A percentile compares a stretch with the other conserved stretches of the same genome.
phyloP scores from a whole-genome alignment of 2,888 invertebrate species.

The Leptopilina syphax region DNA sequence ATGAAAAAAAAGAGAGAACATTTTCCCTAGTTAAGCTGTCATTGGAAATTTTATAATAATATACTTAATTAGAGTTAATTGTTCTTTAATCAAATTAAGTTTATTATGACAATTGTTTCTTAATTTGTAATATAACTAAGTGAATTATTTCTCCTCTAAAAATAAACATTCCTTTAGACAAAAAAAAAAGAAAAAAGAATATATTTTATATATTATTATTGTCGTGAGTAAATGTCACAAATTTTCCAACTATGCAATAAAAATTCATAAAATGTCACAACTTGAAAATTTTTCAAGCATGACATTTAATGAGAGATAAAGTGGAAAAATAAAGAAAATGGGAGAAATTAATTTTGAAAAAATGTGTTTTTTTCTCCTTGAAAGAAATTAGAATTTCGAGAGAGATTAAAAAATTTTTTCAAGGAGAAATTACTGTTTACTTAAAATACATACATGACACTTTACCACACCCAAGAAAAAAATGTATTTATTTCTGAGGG shows the following conservation, averaged over 20 bases:
- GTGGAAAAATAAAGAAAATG: neutral
- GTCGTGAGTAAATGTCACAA: neutral
- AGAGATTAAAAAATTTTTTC: neutral
- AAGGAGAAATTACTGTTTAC: neutral
- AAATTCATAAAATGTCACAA: slow-evolving; percentile 1
- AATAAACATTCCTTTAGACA: neutral
- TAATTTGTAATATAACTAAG: neutral
- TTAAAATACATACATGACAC: neutral
- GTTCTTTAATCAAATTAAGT: no score
- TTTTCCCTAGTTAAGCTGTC: neutral
- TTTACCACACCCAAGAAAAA: neutral
- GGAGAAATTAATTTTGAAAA: neutral
- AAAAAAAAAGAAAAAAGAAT: neutral
- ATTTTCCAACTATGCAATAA: neutral
- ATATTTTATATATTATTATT: neutral
- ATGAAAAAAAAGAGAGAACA: neutral
- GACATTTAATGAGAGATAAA: neutral
- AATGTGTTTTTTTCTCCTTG: neutral
- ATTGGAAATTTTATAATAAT: no score
- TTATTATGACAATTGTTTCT: no score
- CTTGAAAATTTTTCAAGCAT: neutral
- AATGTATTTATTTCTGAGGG: no score
- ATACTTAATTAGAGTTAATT: no score
- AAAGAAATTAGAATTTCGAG: neutral
- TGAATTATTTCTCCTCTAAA: neutral